Evolutionary conservation across 2,113 vertebrate species (phyloP).

Genomic region (Pachypanchax playfairii): DNA sequence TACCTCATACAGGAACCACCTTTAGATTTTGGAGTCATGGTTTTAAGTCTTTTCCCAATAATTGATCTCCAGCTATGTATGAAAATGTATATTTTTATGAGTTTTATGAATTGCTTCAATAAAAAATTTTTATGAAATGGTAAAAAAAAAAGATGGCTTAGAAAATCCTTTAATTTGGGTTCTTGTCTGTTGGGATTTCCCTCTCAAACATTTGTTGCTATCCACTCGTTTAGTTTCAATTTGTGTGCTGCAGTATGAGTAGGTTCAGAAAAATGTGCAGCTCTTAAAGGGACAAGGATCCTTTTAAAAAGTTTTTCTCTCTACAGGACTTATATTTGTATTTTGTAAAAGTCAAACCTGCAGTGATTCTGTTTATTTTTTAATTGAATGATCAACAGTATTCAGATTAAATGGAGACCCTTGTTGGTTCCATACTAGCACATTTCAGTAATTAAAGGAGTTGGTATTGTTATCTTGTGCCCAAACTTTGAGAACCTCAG

Average conservation of each 20-base stretch:
- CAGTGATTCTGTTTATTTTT: slow-evolving; percentile 28
- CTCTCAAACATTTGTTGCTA: slow-evolving; percentile 3
- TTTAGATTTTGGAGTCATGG: background rate
- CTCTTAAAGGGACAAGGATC: too few relatives aligned
- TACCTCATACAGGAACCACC: background rate
- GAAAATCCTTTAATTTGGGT: background rate
- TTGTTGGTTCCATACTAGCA: slow-evolving; percentile 40
- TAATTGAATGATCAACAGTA: slow-evolving; percentile 11
- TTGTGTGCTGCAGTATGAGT: background rate
- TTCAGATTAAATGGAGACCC: slow-evolving; percentile 34
- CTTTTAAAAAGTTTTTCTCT: too few relatives aligned
- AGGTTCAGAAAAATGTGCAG: background rate
- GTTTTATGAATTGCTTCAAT: too few relatives aligned
- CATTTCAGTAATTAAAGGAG: slow-evolving; percentile 40
- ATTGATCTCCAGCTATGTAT: background rate
- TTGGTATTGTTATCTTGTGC: slow-evolving; percentile 21
- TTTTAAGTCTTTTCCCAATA: background rate
- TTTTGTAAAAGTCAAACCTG: too few relatives aligned
- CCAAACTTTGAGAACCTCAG: slow-evolving; percentile 8
- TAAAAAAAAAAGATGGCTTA: too few relatives aligned
- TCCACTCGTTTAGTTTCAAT: background rate
- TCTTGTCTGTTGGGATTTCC: background rate
- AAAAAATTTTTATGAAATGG: too few relatives aligned
- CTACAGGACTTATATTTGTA: background rate
- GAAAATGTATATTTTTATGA: background rate